These are phyloP conservation scores for Protonibea diacanthus DNA, from an alignment of 2,797 vertebrate genomes.

Conservation along the genomic window DNA sequence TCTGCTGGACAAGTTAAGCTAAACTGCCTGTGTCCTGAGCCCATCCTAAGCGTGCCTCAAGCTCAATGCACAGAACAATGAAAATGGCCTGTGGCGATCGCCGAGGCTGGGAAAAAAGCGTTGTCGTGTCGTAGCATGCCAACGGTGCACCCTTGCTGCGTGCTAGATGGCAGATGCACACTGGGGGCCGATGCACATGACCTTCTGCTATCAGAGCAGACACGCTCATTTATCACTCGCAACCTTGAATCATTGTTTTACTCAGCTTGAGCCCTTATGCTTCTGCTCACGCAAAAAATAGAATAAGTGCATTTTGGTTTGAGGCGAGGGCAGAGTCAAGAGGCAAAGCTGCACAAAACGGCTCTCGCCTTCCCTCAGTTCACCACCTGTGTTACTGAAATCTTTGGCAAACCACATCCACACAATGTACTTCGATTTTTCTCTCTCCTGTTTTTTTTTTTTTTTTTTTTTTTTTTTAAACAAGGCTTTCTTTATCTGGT, in stretches of 20 bases:
- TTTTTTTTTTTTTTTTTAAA: background rate
- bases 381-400: slow-evolving; percentile 54
- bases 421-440: slow-evolving; percentile 50
- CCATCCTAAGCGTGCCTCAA: slow-evolving; percentile 43
- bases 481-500: slow-evolving; percentile 46
- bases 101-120: slow-evolving; percentile 38
- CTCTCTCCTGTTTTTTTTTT: slow-evolving; percentile 19
- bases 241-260: slow-evolving; percentile 86
- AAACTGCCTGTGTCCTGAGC: slow-evolving; percentile 53
- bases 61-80: slow-evolving; percentile 49
- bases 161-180: slow-evolving; percentile 81
- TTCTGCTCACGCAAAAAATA: slow-evolving; percentile 72
- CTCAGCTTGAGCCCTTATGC: slow-evolving; percentile 77
- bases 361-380: slow-evolving; percentile 25
- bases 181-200: slow-evolving; percentile 81
- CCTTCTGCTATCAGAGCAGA: slow-evolving; percentile 83
- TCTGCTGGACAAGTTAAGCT: slow-evolving; percentile 60
- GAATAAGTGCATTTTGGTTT: slow-evolving; percentile 69
- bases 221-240: slow-evolving; percentile 81
- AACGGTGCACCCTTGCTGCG: slow-evolving; percentile 76
- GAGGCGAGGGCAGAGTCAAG: slow-evolving; percentile 59
- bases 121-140: slow-evolving; percentile 62
- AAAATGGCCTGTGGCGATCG: slow-evolving; percentile 40
- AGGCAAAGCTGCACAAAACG: slow-evolving; percentile 32
- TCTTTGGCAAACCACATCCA: slow-evolving; percentile 23